Base-by-base conservation (phyloP, 2,113 vertebrate genomes). In the Corynorhinus townsendii region DNA sequence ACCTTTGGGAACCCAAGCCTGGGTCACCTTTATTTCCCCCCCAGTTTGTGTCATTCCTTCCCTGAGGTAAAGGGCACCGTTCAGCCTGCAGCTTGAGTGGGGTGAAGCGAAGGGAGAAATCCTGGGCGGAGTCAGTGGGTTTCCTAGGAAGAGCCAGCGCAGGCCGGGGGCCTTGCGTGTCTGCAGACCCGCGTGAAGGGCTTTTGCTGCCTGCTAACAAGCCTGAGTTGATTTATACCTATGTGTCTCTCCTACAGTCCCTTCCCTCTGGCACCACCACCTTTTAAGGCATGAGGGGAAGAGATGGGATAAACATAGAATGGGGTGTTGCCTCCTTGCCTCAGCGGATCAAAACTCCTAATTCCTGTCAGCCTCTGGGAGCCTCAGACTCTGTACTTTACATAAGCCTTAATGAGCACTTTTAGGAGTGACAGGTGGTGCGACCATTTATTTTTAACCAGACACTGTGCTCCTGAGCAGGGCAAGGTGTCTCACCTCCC, bases 361-460 rank as follows among this genome's bases (percentile, higher is more conserved):
- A 9, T 7, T 82, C 40, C 62, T 38, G 66, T 28, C n/a, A n/a
- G 69, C 49, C n/a, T 83, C 81, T 5, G 3, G 19, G 76, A 62
- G 75, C 66, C 80, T 81, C 15, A 16, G 22, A 16, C 6, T 16
- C 33, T 56, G 45, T 35, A 20, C 33, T 66, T 77, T 59, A 49
- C 68, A 17, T 2, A 56, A 22, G 75, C 16, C 22, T 20, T 84
- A 73, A 69, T 47, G 80, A 80, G 33, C 59, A 47, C 30, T 52
- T 52, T 43, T 38, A 86, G 54, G 68, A 90, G 54, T 54, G 62
- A 52, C 35, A 69, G 87, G 86, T 12, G 4, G 56, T 22, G 28
- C 14, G 56, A 15, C 45, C 8, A 24, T 91, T 81, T 75, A 85
- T 91, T 96, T 95, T 66, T 89, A 88, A 80, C 90, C 49, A 52